Conservation (phyloP, 2,797 vertebrate species). For the Chlorospingus semifuscus region DNA sequence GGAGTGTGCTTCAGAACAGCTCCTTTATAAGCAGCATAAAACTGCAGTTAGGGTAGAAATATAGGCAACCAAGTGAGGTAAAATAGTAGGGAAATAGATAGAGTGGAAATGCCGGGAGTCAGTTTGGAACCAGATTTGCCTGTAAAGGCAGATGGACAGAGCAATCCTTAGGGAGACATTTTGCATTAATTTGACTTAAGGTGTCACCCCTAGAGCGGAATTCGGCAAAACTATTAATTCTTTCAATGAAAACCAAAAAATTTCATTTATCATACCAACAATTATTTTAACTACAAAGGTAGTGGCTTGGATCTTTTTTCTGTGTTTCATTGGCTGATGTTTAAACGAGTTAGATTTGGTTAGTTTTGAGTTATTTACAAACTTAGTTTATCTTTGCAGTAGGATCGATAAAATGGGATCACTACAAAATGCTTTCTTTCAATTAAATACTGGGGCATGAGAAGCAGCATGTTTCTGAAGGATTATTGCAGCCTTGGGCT, state of each 20-base stretch:
- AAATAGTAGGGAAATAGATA: not conserved
- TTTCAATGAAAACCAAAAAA: not conserved
- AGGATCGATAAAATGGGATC: not conserved
- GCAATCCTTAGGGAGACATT: not conserved
- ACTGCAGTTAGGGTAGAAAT: not conserved
- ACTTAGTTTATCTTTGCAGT: constrained; percentile 9
- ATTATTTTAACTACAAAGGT: not conserved
- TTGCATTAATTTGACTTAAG: not conserved
- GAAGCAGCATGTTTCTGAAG: not conserved
- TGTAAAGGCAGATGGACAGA: not conserved
- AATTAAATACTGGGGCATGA: constrained; percentile 18
- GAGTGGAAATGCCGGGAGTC: not conserved
- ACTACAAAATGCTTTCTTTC: constrained; percentile 5
- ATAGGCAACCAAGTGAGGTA: not conserved
- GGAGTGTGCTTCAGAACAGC: not conserved
- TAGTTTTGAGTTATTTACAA: constrained; percentile 17
- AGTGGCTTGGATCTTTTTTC: not conserved
- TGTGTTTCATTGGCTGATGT: not conserved
- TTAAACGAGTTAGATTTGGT: not conserved
- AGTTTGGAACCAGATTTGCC: not conserved
- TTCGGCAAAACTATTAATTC: not conserved
- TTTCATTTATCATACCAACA: not conserved
- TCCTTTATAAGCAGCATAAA: not conserved
- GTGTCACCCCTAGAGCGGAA: not conserved
- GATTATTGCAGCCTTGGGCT: constrained; percentile 50